A percentile compares a stretch with the other conserved stretches of the same genome.
Conservation (phyloP, 2,888 invertebrate genomes). For the Nomada fabriciana region DNA sequence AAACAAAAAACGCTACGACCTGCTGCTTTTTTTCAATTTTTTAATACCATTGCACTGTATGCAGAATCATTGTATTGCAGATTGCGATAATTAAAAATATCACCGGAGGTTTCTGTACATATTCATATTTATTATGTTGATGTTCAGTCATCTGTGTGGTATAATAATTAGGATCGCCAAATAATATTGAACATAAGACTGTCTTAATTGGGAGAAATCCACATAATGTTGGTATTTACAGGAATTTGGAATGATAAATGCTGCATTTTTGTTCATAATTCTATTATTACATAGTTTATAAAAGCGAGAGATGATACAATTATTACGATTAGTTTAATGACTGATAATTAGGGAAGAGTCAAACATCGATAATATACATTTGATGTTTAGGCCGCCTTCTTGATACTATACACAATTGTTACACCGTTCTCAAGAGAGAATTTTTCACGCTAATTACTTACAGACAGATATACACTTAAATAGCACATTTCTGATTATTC, state of each 20-base stretch:
- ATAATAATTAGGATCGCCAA: background rate
- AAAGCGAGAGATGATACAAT: constrained; percentile 15
- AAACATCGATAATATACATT: constrained; percentile 18
- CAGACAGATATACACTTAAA: constrained; percentile 13
- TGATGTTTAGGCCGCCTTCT: constrained; percentile 9
- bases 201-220: no score
- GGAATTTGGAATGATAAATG: background rate
- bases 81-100: background rate
- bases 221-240: background rate
- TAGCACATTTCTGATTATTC: constrained; percentile 7
- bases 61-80: background rate
- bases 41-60: background rate
- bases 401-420: constrained; percentile 31
- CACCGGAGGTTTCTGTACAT: no score
- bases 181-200: background rate
- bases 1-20: background rate
- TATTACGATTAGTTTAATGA: constrained; percentile 25
- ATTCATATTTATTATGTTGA: no score
- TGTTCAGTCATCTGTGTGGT: no score
- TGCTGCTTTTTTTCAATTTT: background rate
- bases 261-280: constrained; percentile 7
- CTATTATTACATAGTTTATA: constrained; percentile 11
- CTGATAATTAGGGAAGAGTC: constrained; percentile 27
- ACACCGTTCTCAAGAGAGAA: constrained; percentile 15
- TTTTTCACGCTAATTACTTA: constrained; percentile 4